phyloP scores from a whole-genome alignment of 2,888 invertebrate species.

The Stenolophus ochropezus region DNA sequence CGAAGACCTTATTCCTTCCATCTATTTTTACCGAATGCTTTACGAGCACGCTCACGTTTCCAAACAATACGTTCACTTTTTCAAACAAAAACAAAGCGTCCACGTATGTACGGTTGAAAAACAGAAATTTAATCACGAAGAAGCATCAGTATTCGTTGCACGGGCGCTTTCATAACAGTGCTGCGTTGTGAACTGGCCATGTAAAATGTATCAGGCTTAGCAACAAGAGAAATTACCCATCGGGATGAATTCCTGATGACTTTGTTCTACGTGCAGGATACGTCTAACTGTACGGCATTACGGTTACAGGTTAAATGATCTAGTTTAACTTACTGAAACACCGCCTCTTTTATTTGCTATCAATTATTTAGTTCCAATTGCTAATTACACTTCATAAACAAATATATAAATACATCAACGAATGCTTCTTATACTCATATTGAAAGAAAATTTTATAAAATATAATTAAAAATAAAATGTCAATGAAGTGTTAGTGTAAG shows the following conservation, averaged over 20 bases:
- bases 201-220: slow-evolving; percentile 27
- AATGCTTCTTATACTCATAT: too few species aligned
- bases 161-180: slow-evolving; percentile 42
- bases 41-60: neutral
- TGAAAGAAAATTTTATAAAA: too few species aligned
- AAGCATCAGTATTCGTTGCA: slow-evolving; percentile 25
- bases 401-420: too few species aligned
- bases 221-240: slow-evolving; percentile 2
- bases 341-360: too few species aligned
- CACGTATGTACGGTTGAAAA: slow-evolving; percentile 11
- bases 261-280: neutral
- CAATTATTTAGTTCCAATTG: too few species aligned
- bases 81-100: neutral
- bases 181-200: slow-evolving; percentile 34
- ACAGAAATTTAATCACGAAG: slow-evolving; percentile 42
- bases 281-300: neutral
- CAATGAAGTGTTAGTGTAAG: too few species aligned
- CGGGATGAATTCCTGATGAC: neutral
- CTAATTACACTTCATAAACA: too few species aligned
- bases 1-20: too few species aligned
- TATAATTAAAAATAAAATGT: too few species aligned
- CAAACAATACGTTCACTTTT: slow-evolving; percentile 44
- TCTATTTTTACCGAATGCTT: neutral
- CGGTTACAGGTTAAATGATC: neutral
- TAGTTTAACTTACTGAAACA: too few species aligned